A percentile compares a stretch with the other conserved stretches of the same genome.
These are phyloP conservation scores for Cyanocitta stelleri DNA, from an alignment of 2,113 vertebrate genomes.

Conservation along the genomic window DNA sequence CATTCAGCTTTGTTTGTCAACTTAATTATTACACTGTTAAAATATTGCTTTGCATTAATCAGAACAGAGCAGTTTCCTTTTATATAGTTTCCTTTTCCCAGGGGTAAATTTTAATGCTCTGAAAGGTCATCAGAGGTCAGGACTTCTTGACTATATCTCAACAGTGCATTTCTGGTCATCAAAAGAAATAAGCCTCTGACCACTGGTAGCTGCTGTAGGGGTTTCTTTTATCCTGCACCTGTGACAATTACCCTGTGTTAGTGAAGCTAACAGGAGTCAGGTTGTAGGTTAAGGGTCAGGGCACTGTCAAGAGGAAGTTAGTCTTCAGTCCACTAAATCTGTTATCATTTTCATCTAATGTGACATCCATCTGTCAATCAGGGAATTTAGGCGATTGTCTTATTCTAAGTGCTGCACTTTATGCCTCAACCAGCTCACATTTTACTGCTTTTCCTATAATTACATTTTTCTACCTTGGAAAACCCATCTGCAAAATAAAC, in stretches of 20 bases:
- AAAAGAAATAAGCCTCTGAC: slow-evolving; percentile 72
- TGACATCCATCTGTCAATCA: slow-evolving; percentile 92
- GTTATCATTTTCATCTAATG: slow-evolving; percentile 94
- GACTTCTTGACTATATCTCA: slow-evolving; percentile 69
- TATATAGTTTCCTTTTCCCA: slow-evolving; percentile 47
- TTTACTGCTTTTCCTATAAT: slow-evolving; percentile 64
- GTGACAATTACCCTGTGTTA: slow-evolving; percentile 81
- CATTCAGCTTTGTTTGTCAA: slow-evolving; percentile 59
- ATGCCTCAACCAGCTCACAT: slow-evolving; percentile 45
- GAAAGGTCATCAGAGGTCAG: slow-evolving; percentile 66
- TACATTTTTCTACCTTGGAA: slow-evolving; percentile 62
- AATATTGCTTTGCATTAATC: slow-evolving; percentile 46
- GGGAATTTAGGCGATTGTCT: slow-evolving; percentile 72
- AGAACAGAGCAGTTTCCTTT: slow-evolving; percentile 39
- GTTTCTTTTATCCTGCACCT: slow-evolving; percentile 84
- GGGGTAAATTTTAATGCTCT: slow-evolving; percentile 64
- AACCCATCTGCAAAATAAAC: slow-evolving; percentile 63
- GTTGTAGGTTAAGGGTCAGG: slow-evolving; percentile 83
- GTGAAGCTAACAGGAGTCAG: slow-evolving; percentile 88
- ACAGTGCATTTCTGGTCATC: slow-evolving; percentile 69
- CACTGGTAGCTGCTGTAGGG: slow-evolving; percentile 68
- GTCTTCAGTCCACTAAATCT: slow-evolving; percentile 84
- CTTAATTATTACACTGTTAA: slow-evolving; percentile 48
- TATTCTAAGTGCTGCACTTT: slow-evolving; percentile 70
- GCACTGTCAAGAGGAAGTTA: slow-evolving; percentile 92